These are phyloP conservation scores for Scomber colias DNA, from an alignment of 2,113 vertebrate genomes.

Conservation along the genomic window DNA sequence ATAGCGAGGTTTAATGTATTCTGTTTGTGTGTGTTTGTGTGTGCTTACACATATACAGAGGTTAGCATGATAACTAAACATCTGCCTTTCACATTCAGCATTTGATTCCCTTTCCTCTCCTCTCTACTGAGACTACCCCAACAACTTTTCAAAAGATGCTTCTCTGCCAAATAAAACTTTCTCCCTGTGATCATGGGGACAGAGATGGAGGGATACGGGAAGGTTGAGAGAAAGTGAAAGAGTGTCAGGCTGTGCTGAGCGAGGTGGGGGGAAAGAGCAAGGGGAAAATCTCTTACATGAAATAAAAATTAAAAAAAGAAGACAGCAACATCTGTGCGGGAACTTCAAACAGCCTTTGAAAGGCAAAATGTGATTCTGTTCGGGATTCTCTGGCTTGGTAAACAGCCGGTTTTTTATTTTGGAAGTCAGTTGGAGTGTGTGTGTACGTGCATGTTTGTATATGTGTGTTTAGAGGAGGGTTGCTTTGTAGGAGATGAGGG, in stretches of 20 bases:
- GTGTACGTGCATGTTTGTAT: constrained; percentile 32
- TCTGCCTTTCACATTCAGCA: constrained; percentile 47
- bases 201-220: constrained; percentile 50
- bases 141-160: constrained; percentile 65
- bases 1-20: not conserved
- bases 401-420: constrained; percentile 73
- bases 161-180: constrained; percentile 67
- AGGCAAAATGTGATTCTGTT: constrained; percentile 74
- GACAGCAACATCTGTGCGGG: constrained; percentile 75
- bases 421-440: constrained; percentile 52
- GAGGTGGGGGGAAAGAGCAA: constrained; percentile 57
- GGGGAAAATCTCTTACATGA: constrained; percentile 55
- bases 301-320: constrained; percentile 55
- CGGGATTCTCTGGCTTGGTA: constrained; percentile 76
- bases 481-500: constrained; percentile 43
- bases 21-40: not conserved
- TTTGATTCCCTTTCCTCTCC: constrained; percentile 45
- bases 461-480: constrained; percentile 45
- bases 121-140: constrained; percentile 35
- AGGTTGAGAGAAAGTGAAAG: constrained; percentile 39
- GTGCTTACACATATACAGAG: not conserved
- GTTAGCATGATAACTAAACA: constrained; percentile 35
- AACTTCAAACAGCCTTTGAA: constrained; percentile 82
- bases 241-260: constrained; percentile 66
- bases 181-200: constrained; percentile 65